A percentile compares a stretch with the other conserved stretches of the same genome.
Evolutionary conservation across 2,797 vertebrate genomes (phyloP).

Genomic region (Sebastes diploproa): DNA sequence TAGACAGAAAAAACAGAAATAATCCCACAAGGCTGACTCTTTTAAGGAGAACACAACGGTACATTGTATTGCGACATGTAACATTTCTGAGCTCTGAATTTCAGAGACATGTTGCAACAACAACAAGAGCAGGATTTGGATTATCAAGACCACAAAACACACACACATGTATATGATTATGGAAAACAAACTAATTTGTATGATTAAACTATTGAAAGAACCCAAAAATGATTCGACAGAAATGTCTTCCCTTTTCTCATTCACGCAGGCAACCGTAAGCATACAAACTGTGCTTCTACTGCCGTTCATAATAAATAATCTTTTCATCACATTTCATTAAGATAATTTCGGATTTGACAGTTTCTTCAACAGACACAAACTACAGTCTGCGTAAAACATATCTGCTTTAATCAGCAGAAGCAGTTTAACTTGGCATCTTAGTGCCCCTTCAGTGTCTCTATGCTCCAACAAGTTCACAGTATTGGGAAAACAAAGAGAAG

Average conservation of each 20-base stretch:
- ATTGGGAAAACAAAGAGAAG: slow-evolving; percentile 6
- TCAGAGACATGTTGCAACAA: slow-evolving; percentile 17
- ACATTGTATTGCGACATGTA: neutral
- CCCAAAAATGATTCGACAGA: slow-evolving; percentile 1
- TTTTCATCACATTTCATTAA: neutral
- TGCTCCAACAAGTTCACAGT: neutral
- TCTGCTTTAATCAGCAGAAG: neutral
- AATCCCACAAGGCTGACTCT: neutral
- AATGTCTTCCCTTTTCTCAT: neutral
- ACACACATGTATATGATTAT: slow-evolving; percentile 2
- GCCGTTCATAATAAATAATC: neutral
- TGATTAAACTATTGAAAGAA: neutral
- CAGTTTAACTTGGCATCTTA: slow-evolving; percentile 14
- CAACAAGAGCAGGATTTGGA: slow-evolving; percentile 5
- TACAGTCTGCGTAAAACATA: neutral
- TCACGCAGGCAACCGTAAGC: neutral
- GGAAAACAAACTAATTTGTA: neutral
- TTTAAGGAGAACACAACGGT: neutral
- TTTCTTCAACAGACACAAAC: neutral
- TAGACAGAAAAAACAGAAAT: slow-evolving; percentile 4
- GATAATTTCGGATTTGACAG: neutral
- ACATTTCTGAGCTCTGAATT: slow-evolving; percentile 3
- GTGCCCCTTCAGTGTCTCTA: slow-evolving; percentile 14
- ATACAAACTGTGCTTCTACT: slow-evolving; percentile 4
- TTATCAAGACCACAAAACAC: slow-evolving; percentile 31